Percentiles rank a stretch among this genome's conserved stretches.
These are phyloP conservation scores for Petrophora chlorosata DNA, from an alignment of 2,888 invertebrate genomes.

Conservation along the genomic window DNA sequence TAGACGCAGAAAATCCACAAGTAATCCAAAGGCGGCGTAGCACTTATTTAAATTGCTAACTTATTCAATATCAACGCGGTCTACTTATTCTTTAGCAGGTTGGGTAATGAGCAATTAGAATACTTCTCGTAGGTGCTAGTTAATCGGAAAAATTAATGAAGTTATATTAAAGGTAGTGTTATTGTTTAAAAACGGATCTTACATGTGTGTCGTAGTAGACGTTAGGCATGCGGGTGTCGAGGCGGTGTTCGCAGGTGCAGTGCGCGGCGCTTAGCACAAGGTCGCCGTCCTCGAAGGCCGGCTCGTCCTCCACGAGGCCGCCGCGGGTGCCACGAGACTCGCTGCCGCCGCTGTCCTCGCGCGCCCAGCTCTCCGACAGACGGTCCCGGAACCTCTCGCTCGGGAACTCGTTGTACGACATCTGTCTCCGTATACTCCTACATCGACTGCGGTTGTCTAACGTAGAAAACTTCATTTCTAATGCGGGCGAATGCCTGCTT, in stretches of 20 bases:
- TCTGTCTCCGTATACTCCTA: constrained; percentile 74
- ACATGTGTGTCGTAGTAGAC: constrained; percentile 78
- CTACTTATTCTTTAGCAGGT: not conserved
- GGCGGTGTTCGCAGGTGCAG: constrained; percentile 69
- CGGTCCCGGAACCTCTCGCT: constrained; percentile 72
- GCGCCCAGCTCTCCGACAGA: constrained; percentile 63
- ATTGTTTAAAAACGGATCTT: too few relatives aligned
- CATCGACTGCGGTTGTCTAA: constrained; percentile 77
- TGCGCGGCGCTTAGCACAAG: constrained; percentile 60
- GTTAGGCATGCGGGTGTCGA: constrained; percentile 65
- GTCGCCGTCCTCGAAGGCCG: constrained; percentile 69
- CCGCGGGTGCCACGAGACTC: constrained; percentile 31
- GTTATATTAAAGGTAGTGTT: too few relatives aligned
- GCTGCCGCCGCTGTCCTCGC: constrained; percentile 60
- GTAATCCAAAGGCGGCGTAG: too few relatives aligned
- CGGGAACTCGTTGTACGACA: constrained; percentile 80
- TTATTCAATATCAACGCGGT: not conserved
- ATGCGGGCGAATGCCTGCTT: constrained; percentile 60
- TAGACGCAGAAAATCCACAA: not conserved
- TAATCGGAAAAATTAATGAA: not conserved
- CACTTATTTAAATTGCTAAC: not conserved
- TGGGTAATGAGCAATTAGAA: not conserved
- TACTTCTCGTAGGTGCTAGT: too few relatives aligned
- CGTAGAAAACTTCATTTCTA: constrained; percentile 75
- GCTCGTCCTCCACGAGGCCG: constrained; percentile 66